Evolutionary conservation across 2,797 vertebrate species (phyloP), one percentile per base, ranked within the genome.

Genomic region (Selene dorsalis): DNA sequence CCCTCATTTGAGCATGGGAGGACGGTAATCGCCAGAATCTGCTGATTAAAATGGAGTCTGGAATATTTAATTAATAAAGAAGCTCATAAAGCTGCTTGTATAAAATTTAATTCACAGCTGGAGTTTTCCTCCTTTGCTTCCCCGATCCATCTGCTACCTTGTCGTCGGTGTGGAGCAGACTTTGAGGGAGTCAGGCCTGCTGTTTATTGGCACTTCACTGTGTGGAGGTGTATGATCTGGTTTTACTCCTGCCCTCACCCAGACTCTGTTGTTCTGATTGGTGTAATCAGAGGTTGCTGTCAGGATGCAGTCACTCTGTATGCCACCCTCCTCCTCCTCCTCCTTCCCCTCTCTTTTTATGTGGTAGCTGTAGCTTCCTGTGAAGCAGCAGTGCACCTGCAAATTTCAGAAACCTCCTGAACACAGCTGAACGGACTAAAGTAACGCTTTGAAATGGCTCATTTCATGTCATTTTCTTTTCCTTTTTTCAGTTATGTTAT

Each of bases 311-410:
- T 83, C 80, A 63, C 70, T 82, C 78, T 76, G 48, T 85, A 73
- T 62, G 57, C 73, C 80, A 77, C 43, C 79, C 83, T 76, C 70
- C 61, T 35, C 73, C 28, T 80, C 66, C 43, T 45, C 79, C 77
- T 80, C 59, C 57, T 59, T 83, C 73, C 66, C 58, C 58, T 61
- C 75, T 61, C 83, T 82, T 79, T 73, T 86, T 82, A 80, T 93
- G 90, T 91, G 87, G 88, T 84, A 67, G 79, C 76, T 82, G 53
- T 76, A 68, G 73, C 88, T 95, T 94, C 93, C 93, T 94, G 92
- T 90, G 84, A 90, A 88, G 79, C 52, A 86, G 81, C 74, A 41
- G 60, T 75, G 87, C 89, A 92, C 91, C 91, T 93, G 91, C 90
- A 90, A 39, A 85, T 79, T 70, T 56, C 18, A 73, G 65, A 89